Percentiles rank a stretch among this genome's conserved stretches.
Conservation (phyloP, 2,888 invertebrate genomes). For the Arctia plantaginis region DNA sequence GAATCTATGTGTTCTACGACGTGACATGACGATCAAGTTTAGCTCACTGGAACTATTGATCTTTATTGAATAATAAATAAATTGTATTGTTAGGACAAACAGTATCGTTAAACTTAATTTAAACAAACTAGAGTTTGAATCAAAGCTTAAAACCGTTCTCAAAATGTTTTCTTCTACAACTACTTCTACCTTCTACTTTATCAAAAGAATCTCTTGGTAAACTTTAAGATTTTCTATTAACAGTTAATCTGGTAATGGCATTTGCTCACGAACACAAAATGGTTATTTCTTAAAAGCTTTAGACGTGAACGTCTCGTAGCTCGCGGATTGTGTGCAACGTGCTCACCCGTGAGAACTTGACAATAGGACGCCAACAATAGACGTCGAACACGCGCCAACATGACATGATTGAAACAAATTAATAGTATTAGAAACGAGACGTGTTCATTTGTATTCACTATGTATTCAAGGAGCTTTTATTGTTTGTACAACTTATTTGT, state of each 20-base stretch:
- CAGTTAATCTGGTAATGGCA: not conserved
- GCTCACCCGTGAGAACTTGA: not conserved
- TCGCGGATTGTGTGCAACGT: not conserved
- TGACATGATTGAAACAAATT: not conserved
- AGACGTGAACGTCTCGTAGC: not conserved
- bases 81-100: no score
- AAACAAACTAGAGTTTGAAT: not conserved
- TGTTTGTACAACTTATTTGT: not conserved
- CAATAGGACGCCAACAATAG: conserved; percentile 1
- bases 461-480: not conserved
- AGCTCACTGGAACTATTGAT: not conserved
- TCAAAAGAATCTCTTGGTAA: not conserved
- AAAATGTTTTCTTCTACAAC: not conserved
- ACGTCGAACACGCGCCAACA: conserved; percentile 1
- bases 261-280: not conserved
- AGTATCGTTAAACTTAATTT: not conserved
- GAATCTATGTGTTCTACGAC: not conserved
- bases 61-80: not conserved
- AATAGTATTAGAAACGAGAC: not conserved
- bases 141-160: not conserved
- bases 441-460: not conserved
- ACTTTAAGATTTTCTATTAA: not conserved
- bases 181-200: no score
- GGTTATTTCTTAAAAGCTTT: not conserved
- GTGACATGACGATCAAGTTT: not conserved